phyloP scores from a whole-genome alignment of 2,888 invertebrate genomes.

The Noctua janthina region DNA sequence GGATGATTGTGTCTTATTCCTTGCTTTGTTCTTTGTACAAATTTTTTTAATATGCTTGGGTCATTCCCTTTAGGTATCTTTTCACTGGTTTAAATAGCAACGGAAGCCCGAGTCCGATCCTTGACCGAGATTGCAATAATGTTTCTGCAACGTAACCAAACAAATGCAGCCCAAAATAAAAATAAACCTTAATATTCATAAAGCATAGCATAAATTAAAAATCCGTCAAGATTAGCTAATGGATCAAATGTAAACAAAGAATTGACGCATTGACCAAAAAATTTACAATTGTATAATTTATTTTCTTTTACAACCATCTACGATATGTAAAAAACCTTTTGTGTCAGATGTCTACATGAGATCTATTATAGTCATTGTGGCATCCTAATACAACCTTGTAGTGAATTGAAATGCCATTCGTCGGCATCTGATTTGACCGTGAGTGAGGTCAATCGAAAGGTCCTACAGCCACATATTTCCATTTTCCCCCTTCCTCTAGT shows the following conservation, averaged over 20 bases:
- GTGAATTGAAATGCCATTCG: background rate
- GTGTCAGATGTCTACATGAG: background rate
- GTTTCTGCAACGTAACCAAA: background rate
- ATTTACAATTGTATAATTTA: background rate
- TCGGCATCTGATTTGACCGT: background rate
- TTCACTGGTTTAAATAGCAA: background rate
- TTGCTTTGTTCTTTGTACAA: background rate
- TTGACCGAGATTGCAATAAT: constrained; percentile 9
- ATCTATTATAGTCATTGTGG: background rate
- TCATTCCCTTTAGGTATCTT: background rate
- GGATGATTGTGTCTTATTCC: background rate
- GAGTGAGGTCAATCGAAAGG: background rate
- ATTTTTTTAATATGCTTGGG: background rate
- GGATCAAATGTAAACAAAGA: background rate
- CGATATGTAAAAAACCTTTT: background rate
- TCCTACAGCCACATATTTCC: background rate
- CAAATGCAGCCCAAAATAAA: background rate
- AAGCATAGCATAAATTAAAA: constrained; percentile 11
- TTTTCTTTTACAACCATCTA: background rate
- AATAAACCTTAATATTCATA: constrained; percentile 2
- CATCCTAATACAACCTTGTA: background rate
- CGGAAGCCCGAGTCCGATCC: background rate
- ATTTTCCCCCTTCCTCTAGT: background rate
- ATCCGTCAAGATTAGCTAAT: background rate
- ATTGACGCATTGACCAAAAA: background rate